Evolutionary conservation across 1,140 invertebrate genomes (phyloP), one percentile per base, ranked within the genome.

Genomic region (Bombus picipes): DNA sequence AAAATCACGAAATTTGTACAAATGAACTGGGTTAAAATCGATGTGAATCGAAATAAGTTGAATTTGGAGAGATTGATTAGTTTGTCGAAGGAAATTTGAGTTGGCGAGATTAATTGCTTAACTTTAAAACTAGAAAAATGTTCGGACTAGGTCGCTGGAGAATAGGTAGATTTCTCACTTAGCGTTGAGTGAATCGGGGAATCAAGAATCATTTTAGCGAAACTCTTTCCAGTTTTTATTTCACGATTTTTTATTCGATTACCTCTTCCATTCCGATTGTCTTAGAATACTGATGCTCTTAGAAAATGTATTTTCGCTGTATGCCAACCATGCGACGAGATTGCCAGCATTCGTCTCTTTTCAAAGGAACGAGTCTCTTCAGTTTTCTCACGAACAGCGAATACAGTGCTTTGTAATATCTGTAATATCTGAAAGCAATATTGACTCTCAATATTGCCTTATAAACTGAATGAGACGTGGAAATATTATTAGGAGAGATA

Each of bases 331-430:
- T 34, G 59, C 72, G 83, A 87, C 72, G 37, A 88, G 71, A 90
- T 85, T 76, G 74, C 76, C 13, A 66, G 66, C 75, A 90, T 90
- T 90, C 83, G 88, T 90, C 82, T 89, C 37, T 41, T 32, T 43
- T 28, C 34, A 43, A 77, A 68, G 79, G 59, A 37, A 73, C 59
- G 59, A 28, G 28, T 47, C 68, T 43, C 71, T 62, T 75, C 59
- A 43, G 57, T 65, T 81, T 81, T 57, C n/a, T 68, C 59, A 2
- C 53, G 57, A 78, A 80, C 65, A 72, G 72, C n/a, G 59, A 68
- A 65, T 81, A 39, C 39, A 22, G 12, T 59, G 37, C 41, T 68
- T 68, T 73, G 70, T 81, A 85, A 85, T 53, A 43, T 66, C 66
- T 74, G 41, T n/a, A n/a, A n/a, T n/a, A n/a, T n/a, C n/a, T n/a